Percentiles rank a stretch among this genome's conserved stretches.
phyloP scores from a whole-genome alignment of 2,113 vertebrate genomes.

The Dunckerocampus dactyliophorus region DNA sequence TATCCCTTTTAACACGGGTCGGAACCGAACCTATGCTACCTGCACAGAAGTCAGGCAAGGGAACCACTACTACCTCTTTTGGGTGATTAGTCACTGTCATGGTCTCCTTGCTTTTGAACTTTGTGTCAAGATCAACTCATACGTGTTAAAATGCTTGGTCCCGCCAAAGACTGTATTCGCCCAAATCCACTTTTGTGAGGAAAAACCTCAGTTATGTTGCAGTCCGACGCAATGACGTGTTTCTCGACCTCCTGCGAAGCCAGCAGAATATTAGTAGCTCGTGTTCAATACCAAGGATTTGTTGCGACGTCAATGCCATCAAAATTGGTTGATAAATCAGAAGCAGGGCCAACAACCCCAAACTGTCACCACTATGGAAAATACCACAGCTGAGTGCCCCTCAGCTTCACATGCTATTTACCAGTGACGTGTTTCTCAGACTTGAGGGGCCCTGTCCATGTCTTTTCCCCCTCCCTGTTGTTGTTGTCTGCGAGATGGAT shows the following conservation, averaged over 20 bases:
- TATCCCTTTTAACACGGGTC: no score
- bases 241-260: neutral
- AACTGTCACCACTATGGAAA: conserved; percentile 41
- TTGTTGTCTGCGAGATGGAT: conserved; percentile 21
- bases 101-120: neutral
- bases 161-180: neutral
- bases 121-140: neutral
- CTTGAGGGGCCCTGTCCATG: conserved; percentile 31
- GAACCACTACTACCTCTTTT: no score
- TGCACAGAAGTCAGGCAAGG: no score
- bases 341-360: neutral
- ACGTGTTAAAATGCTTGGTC: neutral
- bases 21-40: no score
- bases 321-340: conserved; percentile 7
- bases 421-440: conserved; percentile 56
- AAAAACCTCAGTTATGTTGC: neutral
- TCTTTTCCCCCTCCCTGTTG: conserved; percentile 5
- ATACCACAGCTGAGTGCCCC: conserved; percentile 41
- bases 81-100: no score
- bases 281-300: neutral
- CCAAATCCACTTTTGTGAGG: neutral
- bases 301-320: neutral
- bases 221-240: conserved; percentile 2
- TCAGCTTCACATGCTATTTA: conserved; percentile 40
- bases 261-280: neutral